These are phyloP conservation scores for Hirtodrosophila duncani DNA, from an alignment of 2,888 invertebrate genomes.

Conservation along the genomic window DNA sequence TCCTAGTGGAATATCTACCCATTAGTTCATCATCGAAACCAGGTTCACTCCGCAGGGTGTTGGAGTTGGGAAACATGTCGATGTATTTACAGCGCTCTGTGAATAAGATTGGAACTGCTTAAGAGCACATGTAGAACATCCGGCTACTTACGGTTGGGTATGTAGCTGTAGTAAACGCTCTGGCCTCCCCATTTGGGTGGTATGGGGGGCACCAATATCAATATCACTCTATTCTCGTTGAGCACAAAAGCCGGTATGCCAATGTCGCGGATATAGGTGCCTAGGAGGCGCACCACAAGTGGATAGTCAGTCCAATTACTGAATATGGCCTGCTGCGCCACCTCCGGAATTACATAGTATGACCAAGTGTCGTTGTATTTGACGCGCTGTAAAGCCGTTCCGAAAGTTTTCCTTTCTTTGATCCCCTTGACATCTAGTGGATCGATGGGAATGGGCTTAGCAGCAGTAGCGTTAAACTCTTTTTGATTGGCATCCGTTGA, in stretches of 20 bases:
- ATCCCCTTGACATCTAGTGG: constrained; percentile 68
- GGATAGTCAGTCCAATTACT: constrained; percentile 73
- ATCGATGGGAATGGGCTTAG: constrained; percentile 65
- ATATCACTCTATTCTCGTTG: constrained; percentile 67
- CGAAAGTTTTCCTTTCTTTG: constrained; percentile 54
- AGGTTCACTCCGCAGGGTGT: constrained; percentile 79
- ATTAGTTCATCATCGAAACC: constrained; percentile 80
- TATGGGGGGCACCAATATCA: constrained; percentile 74
- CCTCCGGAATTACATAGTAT: constrained; percentile 76
- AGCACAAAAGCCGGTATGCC: constrained; percentile 74
- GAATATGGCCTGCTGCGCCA: constrained; percentile 74
- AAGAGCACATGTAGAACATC: background rate
- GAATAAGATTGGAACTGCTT: constrained; percentile 34
- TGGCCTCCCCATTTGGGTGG: constrained; percentile 71
- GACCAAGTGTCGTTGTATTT: constrained; percentile 70
- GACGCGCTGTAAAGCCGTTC: constrained; percentile 66
- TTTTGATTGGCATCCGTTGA: constrained; percentile 55
- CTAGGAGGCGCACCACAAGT: constrained; percentile 70
- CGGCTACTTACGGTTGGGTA: constrained; percentile 62
- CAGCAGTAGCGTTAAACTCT: constrained; percentile 59
- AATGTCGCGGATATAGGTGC: constrained; percentile 74
- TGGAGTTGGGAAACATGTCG: constrained; percentile 81
- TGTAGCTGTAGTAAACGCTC: constrained; percentile 74
- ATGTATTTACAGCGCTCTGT: constrained; percentile 82
- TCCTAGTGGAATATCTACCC: constrained; percentile 77